phyloP scores from a whole-genome alignment of 2,888 invertebrate species.

The Phyllotreta striolata region DNA sequence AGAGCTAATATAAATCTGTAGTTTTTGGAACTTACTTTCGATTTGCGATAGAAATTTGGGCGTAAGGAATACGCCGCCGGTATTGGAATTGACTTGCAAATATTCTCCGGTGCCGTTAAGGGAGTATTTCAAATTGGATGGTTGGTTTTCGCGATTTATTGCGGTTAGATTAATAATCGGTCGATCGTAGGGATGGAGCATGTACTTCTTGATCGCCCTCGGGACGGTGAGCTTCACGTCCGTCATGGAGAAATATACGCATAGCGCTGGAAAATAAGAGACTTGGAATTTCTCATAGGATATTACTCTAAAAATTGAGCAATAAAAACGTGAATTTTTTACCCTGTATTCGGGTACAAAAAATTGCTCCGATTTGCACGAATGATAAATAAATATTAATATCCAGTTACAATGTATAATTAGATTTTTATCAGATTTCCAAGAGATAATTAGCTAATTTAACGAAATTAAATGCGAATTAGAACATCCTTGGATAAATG shows the following conservation, averaged over 20 bases:
- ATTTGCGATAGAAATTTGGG: slow-evolving; percentile 39
- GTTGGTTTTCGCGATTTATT: slow-evolving; percentile 31
- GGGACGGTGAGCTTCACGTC: slow-evolving; percentile 53
- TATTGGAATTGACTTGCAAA: slow-evolving; percentile 44
- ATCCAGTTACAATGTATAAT: too few relatives aligned
- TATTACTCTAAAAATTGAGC: slow-evolving; percentile 25
- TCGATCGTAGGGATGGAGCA: slow-evolving; percentile 44
- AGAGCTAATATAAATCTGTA: too few relatives aligned
- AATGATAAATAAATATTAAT: too few relatives aligned
- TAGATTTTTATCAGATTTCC: too few relatives aligned
- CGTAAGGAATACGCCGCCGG: slow-evolving; percentile 48
- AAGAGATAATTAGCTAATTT: too few relatives aligned
- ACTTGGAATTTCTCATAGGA: not conserved
- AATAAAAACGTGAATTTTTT: not conserved
- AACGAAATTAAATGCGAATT: too few relatives aligned
- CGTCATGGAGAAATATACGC: slow-evolving; percentile 55
- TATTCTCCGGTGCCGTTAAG: slow-evolving; percentile 41
- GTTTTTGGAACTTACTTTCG: slow-evolving; percentile 47
- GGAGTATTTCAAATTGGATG: slow-evolving; percentile 41
- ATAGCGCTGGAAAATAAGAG: slow-evolving; percentile 47
- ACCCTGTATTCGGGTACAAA: too few relatives aligned
- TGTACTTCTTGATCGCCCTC: slow-evolving; percentile 44
- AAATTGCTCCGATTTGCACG: too few relatives aligned
- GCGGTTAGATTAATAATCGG: slow-evolving; percentile 49
- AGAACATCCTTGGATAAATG: too few relatives aligned